phyloP scores from a whole-genome alignment of 1,140 invertebrate species.

The Cydia strobilella region DNA sequence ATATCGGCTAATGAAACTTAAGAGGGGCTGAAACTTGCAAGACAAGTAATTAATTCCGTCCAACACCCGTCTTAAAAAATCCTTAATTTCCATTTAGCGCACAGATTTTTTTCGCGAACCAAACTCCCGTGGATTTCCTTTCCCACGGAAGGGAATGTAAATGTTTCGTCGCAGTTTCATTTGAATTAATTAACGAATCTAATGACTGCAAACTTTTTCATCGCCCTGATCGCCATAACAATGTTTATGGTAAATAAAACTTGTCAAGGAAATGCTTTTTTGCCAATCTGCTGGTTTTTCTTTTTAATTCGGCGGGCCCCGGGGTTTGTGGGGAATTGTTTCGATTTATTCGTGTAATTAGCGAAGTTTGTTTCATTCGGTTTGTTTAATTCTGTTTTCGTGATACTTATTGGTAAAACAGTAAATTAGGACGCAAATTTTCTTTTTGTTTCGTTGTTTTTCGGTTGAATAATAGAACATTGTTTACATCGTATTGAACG shows the following conservation, averaged over 20 bases:
- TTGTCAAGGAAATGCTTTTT: slow-evolving; percentile 75
- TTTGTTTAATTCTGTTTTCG: slow-evolving; percentile 68
- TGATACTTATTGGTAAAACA: slow-evolving; percentile 59
- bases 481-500: slow-evolving; percentile 20
- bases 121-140: slow-evolving; percentile 59
- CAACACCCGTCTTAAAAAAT: slow-evolving; percentile 68
- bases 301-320: slow-evolving; percentile 65
- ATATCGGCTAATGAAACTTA: slow-evolving; percentile 59
- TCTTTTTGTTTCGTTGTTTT: slow-evolving; percentile 39
- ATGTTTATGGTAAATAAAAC: slow-evolving; percentile 78
- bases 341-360: slow-evolving; percentile 77
- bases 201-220: slow-evolving; percentile 74
- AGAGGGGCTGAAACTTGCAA: slow-evolving; percentile 67
- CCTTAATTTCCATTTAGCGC: slow-evolving; percentile 71
- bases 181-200: slow-evolving; percentile 79
- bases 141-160: slow-evolving; percentile 62
- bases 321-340: slow-evolving; percentile 63
- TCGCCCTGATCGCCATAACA: slow-evolving; percentile 61
- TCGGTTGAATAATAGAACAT: slow-evolving; percentile 24
- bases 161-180: slow-evolving; percentile 76
- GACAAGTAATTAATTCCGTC: slow-evolving; percentile 75
- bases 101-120: slow-evolving; percentile 53
- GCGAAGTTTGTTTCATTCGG: slow-evolving; percentile 71
- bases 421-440: slow-evolving; percentile 52
- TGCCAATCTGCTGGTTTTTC: slow-evolving; percentile 69